Evolutionary conservation across 2,113 vertebrate genomes (phyloP).

Genomic region (Scomber scombrus): DNA sequence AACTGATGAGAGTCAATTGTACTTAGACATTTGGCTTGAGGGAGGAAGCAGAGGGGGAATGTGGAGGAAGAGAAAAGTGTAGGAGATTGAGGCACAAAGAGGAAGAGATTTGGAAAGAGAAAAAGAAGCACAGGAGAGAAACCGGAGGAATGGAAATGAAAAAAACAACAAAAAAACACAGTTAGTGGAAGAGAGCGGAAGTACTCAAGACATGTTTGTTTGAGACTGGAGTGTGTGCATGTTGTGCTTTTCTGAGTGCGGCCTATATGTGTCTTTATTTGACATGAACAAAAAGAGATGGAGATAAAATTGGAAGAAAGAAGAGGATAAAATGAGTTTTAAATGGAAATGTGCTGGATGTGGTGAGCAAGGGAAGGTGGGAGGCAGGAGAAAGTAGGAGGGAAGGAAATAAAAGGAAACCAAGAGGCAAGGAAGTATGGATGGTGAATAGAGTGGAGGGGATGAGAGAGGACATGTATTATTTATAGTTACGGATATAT

Average conservation of each 20-base stretch:
- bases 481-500: too few relatives aligned
- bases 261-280: constrained; percentile 16
- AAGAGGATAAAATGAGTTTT: constrained; percentile 28
- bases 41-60: not conserved
- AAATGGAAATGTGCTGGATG: constrained; percentile 14
- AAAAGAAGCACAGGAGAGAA: not conserved
- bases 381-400: not conserved
- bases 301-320: constrained; percentile 12
- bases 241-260: not conserved
- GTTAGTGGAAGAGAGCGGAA: not conserved
- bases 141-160: not conserved
- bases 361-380: not conserved
- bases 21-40: constrained; percentile 25
- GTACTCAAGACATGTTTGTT: not conserved
- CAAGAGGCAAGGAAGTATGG: not conserved
- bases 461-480: not conserved
- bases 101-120: not conserved
- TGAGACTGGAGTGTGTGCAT: not conserved
- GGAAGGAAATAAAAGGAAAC: not conserved
- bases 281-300: constrained; percentile 10
- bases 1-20: constrained; percentile 27
- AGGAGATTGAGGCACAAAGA: not conserved
- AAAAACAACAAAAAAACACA: not conserved
- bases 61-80: not conserved
- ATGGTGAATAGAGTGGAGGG: not conserved